Conservation (phyloP, 2,888 invertebrate species). For the Carterocephalus palaemon region DNA sequence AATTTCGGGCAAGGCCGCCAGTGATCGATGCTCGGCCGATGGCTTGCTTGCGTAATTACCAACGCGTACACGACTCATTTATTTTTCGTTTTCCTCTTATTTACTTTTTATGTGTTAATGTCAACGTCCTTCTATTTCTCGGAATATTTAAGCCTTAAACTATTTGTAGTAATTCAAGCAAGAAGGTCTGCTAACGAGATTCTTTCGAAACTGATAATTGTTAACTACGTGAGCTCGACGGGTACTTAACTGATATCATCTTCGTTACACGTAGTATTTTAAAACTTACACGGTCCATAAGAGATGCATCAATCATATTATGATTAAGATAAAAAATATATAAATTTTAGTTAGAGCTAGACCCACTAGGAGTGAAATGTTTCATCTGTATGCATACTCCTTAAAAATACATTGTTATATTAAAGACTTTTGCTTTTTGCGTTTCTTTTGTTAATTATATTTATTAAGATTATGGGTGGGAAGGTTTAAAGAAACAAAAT, state of each 20-base stretch:
- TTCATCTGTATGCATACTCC: no score
- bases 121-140: slow-evolving; percentile 46
- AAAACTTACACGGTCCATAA: no score
- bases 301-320: no score
- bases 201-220: slow-evolving; percentile 26
- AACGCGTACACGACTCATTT: slow-evolving; percentile 44
- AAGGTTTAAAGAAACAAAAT: no score
- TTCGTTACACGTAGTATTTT: no score
- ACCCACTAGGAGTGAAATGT: no score
- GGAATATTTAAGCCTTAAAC: slow-evolving; percentile 29
- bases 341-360: no score
- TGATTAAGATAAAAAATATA: no score
- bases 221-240: not conserved
- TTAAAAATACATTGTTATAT: no score
- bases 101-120: slow-evolving; percentile 57
- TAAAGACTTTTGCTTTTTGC: no score
- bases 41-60: slow-evolving; percentile 55
- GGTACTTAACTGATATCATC: not conserved
- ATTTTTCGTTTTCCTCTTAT: slow-evolving; percentile 56
- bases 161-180: slow-evolving; percentile 24
- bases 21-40: slow-evolving; percentile 57
- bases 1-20: slow-evolving; percentile 70
- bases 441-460: no score
- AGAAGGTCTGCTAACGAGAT: slow-evolving; percentile 27
- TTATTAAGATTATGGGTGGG: no score